Base-by-base conservation (phyloP, 2,888 invertebrate genomes). In the Parnassius orleans region DNA sequence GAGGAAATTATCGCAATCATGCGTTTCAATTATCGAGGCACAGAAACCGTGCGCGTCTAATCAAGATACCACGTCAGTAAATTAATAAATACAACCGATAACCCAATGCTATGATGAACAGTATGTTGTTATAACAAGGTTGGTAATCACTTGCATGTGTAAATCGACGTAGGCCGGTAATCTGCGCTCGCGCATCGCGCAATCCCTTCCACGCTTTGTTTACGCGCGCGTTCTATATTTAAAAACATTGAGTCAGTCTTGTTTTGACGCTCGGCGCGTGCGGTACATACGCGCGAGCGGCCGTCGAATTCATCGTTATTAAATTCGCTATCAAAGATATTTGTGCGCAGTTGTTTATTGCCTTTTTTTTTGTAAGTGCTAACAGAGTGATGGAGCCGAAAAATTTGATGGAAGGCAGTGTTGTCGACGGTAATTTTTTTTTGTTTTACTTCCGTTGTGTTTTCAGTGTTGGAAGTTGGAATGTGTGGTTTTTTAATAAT, bases 371-470 rank as follows among this genome's bases (percentile, higher is more conserved):
- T 57, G 67, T 68, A 61, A 65, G 60, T 65, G 73, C 73, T 72
- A 60, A 66, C 15, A 75, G 69, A 64, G 78, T 80, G 80, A 69
- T 77, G 61, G 82, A 81, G 71, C 73, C 76, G 50, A 78, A 76
- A 75, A 76, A 69, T 67, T 72, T 76, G 69, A 76, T 74, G 41
- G 81, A 81, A 56, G 81, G 81, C 67, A 74, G 77, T 14, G 79
- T 78, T 80, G 58, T 43, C 14, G 73, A 70, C 71, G 70, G 80
- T 74, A 64, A 65, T 65, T 68, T 62, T 66, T 66, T 44, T 19
- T 69, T 60, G 53, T 41, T 51, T 51, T 24, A 24, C 24, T 24
- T 59, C 56, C 61, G 62, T 1, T 2, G 9, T 43, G 43, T 44
- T 10, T 10, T 11, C 42, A 7, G 19, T 19, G 9, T 14, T 14